Evolutionary conservation across 64 coral and sea anemone species (phyloP).

Genomic region (Dendronephthya gigantea): DNA sequence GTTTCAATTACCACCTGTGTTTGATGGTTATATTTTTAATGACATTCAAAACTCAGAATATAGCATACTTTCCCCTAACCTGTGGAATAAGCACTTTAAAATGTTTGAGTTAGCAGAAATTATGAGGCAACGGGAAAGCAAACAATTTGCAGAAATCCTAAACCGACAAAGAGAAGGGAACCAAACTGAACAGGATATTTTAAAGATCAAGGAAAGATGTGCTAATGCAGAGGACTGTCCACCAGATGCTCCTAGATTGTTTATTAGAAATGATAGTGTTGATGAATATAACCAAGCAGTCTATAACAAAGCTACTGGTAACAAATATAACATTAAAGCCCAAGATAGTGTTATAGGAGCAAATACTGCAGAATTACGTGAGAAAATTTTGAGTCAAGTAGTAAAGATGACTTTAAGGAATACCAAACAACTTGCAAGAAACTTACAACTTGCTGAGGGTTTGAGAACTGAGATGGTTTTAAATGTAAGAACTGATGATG

Average conservation of each 20-base stretch:
- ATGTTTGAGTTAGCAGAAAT: too few relatives aligned
- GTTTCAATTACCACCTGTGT: too few relatives aligned
- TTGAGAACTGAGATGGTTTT: slow-evolving; percentile 39
- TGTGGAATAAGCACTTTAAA: too few relatives aligned
- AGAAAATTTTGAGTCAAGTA: slow-evolving; percentile 42
- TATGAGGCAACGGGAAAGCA: slow-evolving; percentile 52
- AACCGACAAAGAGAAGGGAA: slow-evolving; percentile 42
- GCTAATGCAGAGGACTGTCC: slow-evolving; percentile 19
- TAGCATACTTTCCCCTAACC: too few relatives aligned
- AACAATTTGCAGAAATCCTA: slow-evolving; percentile 42
- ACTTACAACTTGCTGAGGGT: slow-evolving; percentile 23
- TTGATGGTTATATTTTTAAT: too few relatives aligned
- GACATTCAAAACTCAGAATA: too few relatives aligned
- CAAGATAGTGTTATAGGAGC: slow-evolving; percentile 44
- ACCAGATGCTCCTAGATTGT: slow-evolving; percentile 22
- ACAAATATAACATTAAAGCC: slow-evolving; percentile 29
- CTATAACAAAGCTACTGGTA: not conserved
- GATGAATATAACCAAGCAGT: slow-evolving; percentile 37
- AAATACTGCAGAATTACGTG: slow-evolving; percentile 21
- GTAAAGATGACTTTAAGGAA: slow-evolving; percentile 15
- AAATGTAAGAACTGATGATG: slow-evolving; percentile 47
- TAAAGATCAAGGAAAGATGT: too few relatives aligned
- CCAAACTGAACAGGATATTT: slow-evolving; percentile 33
- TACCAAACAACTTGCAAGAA: slow-evolving; percentile 41
- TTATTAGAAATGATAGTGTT: slow-evolving; percentile 36